These are phyloP conservation scores for Etheostoma cragini DNA, from an alignment of 2,113 vertebrate genomes.

Conservation along the genomic window DNA sequence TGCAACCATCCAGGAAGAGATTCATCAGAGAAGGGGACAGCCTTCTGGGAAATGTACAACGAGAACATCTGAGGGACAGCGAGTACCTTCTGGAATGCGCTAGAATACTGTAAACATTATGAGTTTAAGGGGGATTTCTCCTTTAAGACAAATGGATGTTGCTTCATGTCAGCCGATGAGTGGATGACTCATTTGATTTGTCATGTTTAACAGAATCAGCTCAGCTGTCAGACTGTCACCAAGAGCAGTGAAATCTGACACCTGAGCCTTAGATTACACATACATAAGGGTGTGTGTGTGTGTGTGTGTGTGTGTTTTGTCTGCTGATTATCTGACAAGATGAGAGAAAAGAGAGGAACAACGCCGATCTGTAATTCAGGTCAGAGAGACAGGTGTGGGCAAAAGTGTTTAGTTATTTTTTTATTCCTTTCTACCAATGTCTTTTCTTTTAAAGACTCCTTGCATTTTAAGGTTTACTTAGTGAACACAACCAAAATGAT, in stretches of 20 bases:
- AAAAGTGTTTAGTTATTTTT: background rate
- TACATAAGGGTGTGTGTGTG: conserved; percentile 4
- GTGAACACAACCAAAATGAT: no score
- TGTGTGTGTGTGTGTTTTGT: conserved; percentile 26
- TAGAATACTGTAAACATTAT: background rate
- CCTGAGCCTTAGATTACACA: conserved; percentile 46
- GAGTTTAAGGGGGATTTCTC: background rate
- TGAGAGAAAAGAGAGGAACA: conserved; percentile 8
- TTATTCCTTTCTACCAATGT: background rate
- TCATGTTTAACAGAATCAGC: conserved; percentile 32
- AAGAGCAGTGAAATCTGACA: conserved; percentile 28
- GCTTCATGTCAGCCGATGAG: background rate
- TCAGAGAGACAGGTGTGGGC: background rate
- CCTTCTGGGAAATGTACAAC: no score
- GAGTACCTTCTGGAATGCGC: no score
- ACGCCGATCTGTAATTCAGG: background rate
- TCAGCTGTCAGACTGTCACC: conserved; percentile 48
- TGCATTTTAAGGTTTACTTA: background rate
- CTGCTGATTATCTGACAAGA: background rate
- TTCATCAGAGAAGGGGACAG: no score
- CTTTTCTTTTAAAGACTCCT: background rate
- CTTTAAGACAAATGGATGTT: background rate
- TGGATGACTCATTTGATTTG: background rate
- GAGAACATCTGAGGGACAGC: no score
- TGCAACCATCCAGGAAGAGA: no score